A percentile compares a stretch with the other conserved stretches of the same genome.
Conservation (phyloP, 2,888 invertebrate species). For the Eulithis testata region DNA sequence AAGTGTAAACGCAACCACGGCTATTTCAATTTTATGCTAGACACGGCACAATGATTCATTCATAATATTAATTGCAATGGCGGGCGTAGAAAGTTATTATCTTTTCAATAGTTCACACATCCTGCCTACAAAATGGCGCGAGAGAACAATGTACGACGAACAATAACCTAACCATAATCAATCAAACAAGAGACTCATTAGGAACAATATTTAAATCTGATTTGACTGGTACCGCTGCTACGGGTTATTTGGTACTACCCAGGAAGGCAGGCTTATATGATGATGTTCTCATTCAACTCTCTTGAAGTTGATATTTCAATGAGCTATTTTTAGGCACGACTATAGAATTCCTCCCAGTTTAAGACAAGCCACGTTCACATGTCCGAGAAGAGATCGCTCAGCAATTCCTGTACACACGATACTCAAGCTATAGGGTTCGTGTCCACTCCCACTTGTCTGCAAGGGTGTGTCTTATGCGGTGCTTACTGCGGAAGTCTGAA, state of each 20-base stretch:
- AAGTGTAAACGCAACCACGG: background rate
- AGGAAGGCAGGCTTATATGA: no score
- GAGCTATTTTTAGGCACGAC: no score
- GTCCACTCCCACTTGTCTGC: background rate
- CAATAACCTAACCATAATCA: conserved; percentile 28
- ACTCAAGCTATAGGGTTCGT: background rate
- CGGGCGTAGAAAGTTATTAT: conserved; percentile 37
- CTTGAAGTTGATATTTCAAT: no score
- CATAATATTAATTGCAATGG: conserved; percentile 25
- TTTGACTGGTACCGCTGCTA: conserved; percentile 5
- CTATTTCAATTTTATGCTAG: background rate
- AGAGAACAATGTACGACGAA: conserved; percentile 29
- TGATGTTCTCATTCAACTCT: no score
- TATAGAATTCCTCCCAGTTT: no score
- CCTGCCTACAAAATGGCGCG: conserved; percentile 26
- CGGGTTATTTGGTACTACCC: no score
- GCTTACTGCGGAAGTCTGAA: conserved; percentile 12
- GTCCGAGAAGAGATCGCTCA: no score
- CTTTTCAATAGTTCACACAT: conserved; percentile 31
- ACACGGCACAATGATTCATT: conserved; percentile 31
- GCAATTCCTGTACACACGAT: no score
- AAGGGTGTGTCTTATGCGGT: conserved; percentile 13
- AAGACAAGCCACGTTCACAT: no score
- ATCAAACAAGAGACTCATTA: conserved; percentile 22
- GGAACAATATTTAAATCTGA: background rate